Evolutionary conservation across 1,140 invertebrate species (phyloP).

Genomic region (Neoseiulus cucumeris): DNA sequence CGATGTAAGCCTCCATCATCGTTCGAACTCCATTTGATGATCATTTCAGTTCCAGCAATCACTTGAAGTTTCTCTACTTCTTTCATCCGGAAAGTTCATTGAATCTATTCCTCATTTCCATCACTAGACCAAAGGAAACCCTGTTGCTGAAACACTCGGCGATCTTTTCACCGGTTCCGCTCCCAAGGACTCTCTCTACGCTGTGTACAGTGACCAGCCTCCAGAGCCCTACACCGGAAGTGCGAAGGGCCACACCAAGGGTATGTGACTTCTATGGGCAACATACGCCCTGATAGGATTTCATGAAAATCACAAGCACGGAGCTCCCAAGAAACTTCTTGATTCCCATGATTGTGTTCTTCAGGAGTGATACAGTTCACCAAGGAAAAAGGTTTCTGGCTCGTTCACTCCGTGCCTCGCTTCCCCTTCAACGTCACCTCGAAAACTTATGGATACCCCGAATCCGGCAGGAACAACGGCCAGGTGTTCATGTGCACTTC

Average conservation of each 20-base stretch:
- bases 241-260: conserved; percentile 3
- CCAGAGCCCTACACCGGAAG: conserved; percentile 1
- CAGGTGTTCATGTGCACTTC: conserved; percentile 5
- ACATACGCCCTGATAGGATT: too few species aligned
- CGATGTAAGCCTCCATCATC: neutral
- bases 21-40: too few species aligned
- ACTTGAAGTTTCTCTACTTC: too few species aligned
- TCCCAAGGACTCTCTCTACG: neutral
- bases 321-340: too few species aligned
- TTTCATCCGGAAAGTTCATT: too few species aligned
- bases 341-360: neutral
- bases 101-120: too few species aligned
- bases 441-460: neutral
- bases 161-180: neutral
- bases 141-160: neutral
- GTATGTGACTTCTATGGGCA: neutral
- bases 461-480: neutral
- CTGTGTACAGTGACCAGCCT: neutral
- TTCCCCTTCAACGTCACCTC: neutral
- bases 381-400: neutral
- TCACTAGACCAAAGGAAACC: neutral
- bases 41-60: too few species aligned
- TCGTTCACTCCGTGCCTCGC: neutral
- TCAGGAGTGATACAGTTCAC: neutral
- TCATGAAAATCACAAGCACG: too few species aligned